A percentile compares a stretch with the other conserved stretches of the same genome.
Conservation (phyloP, 1,140 invertebrate genomes). For the Drosophila kanapiae region DNA sequence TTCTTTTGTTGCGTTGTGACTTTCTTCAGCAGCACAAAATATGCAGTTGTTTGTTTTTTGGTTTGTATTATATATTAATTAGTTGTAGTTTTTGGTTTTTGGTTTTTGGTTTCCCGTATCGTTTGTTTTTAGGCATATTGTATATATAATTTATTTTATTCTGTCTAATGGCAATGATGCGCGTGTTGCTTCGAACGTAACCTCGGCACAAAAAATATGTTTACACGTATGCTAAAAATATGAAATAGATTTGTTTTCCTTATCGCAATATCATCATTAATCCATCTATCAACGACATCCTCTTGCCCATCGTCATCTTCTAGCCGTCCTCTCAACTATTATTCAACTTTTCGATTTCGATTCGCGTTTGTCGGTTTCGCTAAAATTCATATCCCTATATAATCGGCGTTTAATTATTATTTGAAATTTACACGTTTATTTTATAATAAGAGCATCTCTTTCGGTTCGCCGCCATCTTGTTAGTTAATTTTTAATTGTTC, state of each 20-base stretch:
- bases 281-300: constrained; percentile 12
- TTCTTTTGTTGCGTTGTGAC: constrained; percentile 75
- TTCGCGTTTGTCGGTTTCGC: constrained; percentile 37
- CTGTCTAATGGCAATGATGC: constrained; percentile 83
- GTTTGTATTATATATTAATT: constrained; percentile 49
- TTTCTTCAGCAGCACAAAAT: constrained; percentile 82
- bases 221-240: constrained; percentile 74
- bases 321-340: constrained; percentile 1
- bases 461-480: constrained; percentile 10
- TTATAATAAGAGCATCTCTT: constrained; percentile 36
- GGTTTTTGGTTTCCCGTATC: constrained; percentile 24
- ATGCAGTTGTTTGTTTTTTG: constrained; percentile 63
- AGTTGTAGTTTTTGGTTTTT: constrained; percentile 34
- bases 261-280: constrained; percentile 43
- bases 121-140: constrained; percentile 42
- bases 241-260: constrained; percentile 68
- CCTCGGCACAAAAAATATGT: constrained; percentile 79
- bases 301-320: constrained; percentile 5
- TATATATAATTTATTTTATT: constrained; percentile 72
- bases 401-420: constrained; percentile 53
- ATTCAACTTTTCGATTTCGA: constrained; percentile 47
- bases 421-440: constrained; percentile 70
- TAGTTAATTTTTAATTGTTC: constrained; percentile 16
- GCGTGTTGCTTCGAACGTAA: constrained; percentile 80
- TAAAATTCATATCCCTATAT: constrained; percentile 42